Evolutionary conservation across 2,797 vertebrate species (phyloP).

Genomic region (Lepilemur septentrionalis): DNA sequence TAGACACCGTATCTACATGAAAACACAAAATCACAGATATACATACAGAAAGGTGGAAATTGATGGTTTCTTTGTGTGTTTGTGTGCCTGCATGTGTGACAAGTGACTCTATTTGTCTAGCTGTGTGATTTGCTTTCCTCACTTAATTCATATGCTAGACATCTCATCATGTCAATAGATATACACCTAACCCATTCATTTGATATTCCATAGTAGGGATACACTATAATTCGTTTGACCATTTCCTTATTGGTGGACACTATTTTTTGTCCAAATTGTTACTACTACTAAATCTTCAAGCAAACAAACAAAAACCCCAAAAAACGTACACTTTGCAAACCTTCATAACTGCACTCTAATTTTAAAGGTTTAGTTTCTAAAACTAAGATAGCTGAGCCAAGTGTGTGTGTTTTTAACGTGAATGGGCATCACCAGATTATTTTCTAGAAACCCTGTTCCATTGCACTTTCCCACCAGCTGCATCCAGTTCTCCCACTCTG

Average conservation of each 20-base stretch:
- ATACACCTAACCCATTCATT: neutral
- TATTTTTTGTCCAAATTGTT: neutral
- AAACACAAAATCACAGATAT: neutral
- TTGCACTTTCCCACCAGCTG: neutral
- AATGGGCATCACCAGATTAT: neutral
- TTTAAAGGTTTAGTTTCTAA: neutral
- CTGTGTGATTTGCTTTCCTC: neutral
- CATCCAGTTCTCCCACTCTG: neutral
- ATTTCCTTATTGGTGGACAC: neutral
- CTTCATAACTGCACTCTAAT: neutral
- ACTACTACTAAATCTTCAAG: neutral
- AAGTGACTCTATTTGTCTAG: too few species aligned
- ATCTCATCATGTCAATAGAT: neutral
- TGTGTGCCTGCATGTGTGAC: neutral
- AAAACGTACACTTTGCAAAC: neutral
- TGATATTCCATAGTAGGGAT: neutral
- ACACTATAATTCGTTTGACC: neutral
- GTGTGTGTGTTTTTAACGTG: neutral
- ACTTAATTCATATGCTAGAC: neutral
- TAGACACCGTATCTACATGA: too few species aligned
- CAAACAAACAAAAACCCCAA: neutral
- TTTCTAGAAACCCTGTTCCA: neutral
- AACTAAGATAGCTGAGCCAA: neutral
- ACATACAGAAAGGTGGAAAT: neutral
- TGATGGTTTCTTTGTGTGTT: neutral